Percentiles rank a stretch among this genome's conserved stretches.
Conservation (phyloP, 2,797 vertebrate species). For the Pygocentrus nattereri region DNA sequence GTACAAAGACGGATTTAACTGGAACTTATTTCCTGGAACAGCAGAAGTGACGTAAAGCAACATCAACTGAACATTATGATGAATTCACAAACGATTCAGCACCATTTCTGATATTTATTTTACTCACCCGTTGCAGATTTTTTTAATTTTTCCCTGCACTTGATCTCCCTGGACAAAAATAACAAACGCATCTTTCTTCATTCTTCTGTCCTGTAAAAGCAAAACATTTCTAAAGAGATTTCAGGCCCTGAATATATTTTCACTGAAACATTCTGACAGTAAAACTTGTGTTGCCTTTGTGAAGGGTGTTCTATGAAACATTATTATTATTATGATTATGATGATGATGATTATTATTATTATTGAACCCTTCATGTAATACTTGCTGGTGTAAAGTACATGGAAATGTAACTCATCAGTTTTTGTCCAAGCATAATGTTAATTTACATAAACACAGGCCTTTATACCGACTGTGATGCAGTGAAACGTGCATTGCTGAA, state of each 20-base stretch:
- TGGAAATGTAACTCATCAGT: background rate
- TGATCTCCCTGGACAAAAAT: constrained; percentile 68
- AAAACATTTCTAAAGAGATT: background rate
- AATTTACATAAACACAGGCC: background rate
- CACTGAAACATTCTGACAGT: too few relatives aligned
- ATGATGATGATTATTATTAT: background rate
- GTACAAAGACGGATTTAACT: too few relatives aligned
- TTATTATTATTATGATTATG: background rate
- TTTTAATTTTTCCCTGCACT: constrained; percentile 62
- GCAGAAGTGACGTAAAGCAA: background rate
- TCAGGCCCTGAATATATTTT: too few relatives aligned
- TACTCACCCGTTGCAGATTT: constrained; percentile 68
- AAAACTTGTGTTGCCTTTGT: too few relatives aligned
- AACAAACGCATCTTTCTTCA: constrained; percentile 66
- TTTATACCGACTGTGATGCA: background rate
- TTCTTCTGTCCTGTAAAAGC: constrained; percentile 49
- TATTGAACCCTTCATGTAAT: background rate
- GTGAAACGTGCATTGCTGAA: too few relatives aligned
- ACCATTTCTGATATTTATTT: background rate
- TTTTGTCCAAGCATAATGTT: background rate
- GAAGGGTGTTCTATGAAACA: too few relatives aligned
- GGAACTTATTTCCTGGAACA: background rate
- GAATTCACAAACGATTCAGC: background rate
- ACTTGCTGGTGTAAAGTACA: background rate
- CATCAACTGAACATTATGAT: background rate